Evolutionary conservation across 2,797 vertebrate genomes (phyloP).

Genomic region (Phrynocephalus vlangalii): DNA sequence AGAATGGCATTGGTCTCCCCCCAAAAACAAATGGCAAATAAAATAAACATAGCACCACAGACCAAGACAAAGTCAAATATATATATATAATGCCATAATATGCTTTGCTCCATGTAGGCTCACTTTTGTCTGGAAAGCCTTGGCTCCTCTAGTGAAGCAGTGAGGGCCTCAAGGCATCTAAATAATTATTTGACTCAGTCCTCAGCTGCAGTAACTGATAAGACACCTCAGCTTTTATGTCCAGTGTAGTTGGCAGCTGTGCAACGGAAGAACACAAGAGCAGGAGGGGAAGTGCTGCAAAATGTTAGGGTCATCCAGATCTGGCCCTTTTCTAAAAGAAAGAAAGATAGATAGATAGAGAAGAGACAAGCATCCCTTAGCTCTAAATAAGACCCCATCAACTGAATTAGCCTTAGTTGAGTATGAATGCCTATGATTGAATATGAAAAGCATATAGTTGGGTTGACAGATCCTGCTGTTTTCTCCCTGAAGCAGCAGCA

Average conservation of each 20-base stretch:
- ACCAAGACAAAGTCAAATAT: too few species aligned
- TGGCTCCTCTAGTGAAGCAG: conserved; percentile 8
- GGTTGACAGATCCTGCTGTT: neutral
- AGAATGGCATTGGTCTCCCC: too few species aligned
- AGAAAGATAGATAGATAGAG: neutral
- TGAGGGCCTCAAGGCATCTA: conserved; percentile 33
- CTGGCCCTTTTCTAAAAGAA: conserved; percentile 26
- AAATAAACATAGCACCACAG: too few species aligned
- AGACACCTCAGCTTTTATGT: conserved; percentile 45
- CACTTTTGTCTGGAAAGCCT: conserved; percentile 42
- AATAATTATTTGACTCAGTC: conserved; percentile 45
- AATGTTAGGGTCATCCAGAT: conserved; percentile 35
- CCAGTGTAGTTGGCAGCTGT: conserved; percentile 12
- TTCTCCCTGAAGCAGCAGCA: too few species aligned
- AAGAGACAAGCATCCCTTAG: neutral
- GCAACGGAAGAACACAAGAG: neutral
- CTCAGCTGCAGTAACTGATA: conserved; percentile 58
- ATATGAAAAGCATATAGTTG: neutral
- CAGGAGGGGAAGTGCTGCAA: conserved; percentile 22
- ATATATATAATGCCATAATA: too few species aligned
- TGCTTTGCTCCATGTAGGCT: neutral
- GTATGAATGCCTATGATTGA: conserved; percentile 43
- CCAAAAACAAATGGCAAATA: too few species aligned
- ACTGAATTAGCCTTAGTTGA: conserved; percentile 7
- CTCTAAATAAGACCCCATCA: conserved; percentile 26